Base-by-base conservation (phyloP, 2,113 vertebrate genomes). In the Ictalurus punctatus region DNA sequence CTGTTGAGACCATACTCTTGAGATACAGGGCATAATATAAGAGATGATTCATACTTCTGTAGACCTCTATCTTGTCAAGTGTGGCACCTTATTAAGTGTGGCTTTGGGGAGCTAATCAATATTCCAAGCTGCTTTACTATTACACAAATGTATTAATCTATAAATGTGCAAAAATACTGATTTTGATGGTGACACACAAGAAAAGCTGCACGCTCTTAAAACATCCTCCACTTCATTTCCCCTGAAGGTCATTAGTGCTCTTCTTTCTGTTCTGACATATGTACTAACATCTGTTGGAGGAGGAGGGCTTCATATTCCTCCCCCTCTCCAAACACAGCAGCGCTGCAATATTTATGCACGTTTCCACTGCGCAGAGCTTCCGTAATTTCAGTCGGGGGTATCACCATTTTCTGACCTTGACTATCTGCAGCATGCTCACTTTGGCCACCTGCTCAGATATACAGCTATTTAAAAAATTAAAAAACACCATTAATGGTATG, bases 241-340 rank as follows among this genome's bases (percentile, higher is more conserved):
- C 86, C 88, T 91, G 82, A 91, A 90, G 90, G 90, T 90, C 86
- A 88, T 91, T 90, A 91, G 71, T 56, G 40, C 34, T 88, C 30
- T 40, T 79, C 52, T 63, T 69, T 89, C 74, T 83, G 88, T 71
- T 79, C 37, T 86, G 89, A 88, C 90, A 90, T 88, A 88, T 90
- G 90, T 86, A 86, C 48, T 34, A 88, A 91, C 89, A 91, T 90
- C 89, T 91, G 90, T 63, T 88, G 67, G 30, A 86, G 71, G 44
- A 90, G 79, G 86, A 86, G 69, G 61, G 86, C 79, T 67, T 88
- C 82, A 86, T 83, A 52, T 76, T 80, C 82, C 74, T 71, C 40
- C 67, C 56, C 25, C 74, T 81, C 61, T 48, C 80, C 80, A 88
- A 91, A 89, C 63, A 76, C 88, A 34, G 86, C 27, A 27, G 71